Percentiles rank a stretch among this genome's conserved stretches.
Evolutionary conservation across 35 echinoderm and acorn worm species (phyloP).

Genomic region (Anneissia japonica): DNA sequence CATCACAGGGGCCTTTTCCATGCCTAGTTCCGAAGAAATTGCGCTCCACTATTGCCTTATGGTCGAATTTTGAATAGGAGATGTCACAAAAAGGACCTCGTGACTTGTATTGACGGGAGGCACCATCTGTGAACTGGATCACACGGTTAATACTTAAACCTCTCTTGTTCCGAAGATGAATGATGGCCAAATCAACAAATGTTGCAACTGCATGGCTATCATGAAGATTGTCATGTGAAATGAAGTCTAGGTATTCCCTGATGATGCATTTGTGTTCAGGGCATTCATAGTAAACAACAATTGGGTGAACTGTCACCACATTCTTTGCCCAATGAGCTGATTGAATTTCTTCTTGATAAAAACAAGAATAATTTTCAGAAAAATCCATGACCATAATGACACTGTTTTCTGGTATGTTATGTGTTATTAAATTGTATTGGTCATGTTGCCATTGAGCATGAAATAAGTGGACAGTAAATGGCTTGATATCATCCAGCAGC

Average conservation of each 20-base stretch:
- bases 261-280: neutral
- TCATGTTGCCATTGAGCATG: constrained; percentile 35
- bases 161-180: constrained; percentile 9
- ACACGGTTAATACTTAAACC: neutral
- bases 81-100: constrained; percentile 22
- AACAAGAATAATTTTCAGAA: constrained; percentile 27
- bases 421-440: constrained; percentile 27
- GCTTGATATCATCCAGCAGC: constrained; percentile 2
- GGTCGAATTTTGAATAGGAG: neutral
- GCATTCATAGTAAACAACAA: constrained; percentile 18
- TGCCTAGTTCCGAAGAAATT: constrained; percentile 16
- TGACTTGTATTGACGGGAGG: constrained; percentile 14
- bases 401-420: constrained; percentile 11
- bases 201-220: constrained; percentile 27
- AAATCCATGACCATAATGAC: constrained; percentile 36
- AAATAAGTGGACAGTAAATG: constrained; percentile 24
- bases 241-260: neutral
- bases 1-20: constrained; percentile 22
- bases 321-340: constrained; percentile 19
- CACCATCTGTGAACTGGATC: constrained; percentile 11
- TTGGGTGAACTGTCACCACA: constrained; percentile 24
- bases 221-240: constrained; percentile 20
- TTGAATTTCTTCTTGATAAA: constrained; percentile 33
- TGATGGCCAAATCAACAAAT: neutral
- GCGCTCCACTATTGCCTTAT: neutral